Conservation (phyloP, 1,140 invertebrate species). For the Mycetomoellerius zeteki region DNA sequence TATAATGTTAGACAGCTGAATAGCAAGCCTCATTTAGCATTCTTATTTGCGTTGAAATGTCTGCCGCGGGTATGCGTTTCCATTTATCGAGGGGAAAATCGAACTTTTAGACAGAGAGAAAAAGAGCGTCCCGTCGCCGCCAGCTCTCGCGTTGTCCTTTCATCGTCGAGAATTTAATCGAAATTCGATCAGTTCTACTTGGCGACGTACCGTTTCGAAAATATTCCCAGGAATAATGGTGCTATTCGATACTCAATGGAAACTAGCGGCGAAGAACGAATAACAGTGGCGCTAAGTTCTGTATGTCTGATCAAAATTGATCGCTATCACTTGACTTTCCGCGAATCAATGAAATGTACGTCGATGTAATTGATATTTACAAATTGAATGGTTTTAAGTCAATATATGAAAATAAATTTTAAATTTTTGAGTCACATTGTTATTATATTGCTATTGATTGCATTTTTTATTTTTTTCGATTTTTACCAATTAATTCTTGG, state of each 20-base stretch:
- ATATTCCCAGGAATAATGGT: constrained; percentile 36
- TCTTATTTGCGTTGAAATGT: constrained; percentile 41
- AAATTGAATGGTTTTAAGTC: not conserved
- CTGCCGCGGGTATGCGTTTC: not conserved
- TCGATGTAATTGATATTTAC: not conserved
- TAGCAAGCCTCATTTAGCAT: constrained; percentile 7
- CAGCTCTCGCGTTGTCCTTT: constrained; percentile 26
- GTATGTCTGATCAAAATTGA: constrained; percentile 5
- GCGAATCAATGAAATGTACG: not conserved
- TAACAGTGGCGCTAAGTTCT: not conserved
- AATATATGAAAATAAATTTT: not conserved
- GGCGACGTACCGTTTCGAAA: constrained; percentile 19
- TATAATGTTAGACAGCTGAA: constrained; percentile 12
- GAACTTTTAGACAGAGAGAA: not conserved
- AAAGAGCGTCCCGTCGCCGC: not conserved
- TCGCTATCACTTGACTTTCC: not conserved
- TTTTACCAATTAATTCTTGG: not conserved
- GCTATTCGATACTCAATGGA: not conserved
- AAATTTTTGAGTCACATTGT: not conserved
- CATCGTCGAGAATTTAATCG: constrained; percentile 50
- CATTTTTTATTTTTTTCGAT: not conserved
- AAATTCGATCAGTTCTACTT: constrained; percentile 34
- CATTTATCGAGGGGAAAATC: constrained; percentile 32
- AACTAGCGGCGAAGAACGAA: constrained; percentile 28
- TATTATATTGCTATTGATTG: not conserved